Base-by-base conservation (phyloP, 1,140 invertebrate species). In the Drosophila elegans region DNA sequence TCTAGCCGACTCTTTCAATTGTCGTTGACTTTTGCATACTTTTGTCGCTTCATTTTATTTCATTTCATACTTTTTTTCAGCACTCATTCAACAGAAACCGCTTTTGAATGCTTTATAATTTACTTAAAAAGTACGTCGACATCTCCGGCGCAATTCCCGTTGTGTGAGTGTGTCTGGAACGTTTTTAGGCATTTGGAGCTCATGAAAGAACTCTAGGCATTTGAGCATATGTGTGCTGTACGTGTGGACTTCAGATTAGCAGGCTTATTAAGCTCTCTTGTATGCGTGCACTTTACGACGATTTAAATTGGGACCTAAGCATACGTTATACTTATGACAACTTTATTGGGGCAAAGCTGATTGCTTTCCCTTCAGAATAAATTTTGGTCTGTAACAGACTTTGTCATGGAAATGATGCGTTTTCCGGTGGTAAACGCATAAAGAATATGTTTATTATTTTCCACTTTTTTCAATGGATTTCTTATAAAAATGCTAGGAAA, bases 61-160 rank as follows among this genome's bases (percentile, higher is more conserved):
- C 32, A 61, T 44, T 48, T 44, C 13, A 53, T 25, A 60, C 29
- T 53, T 55, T 41, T 46, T 72, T 52, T 16, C 39, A 75, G 27
- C 60, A 63, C 49, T 42, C 62, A 64, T 44, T 64, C 60, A 38
- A 16, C 44, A 48, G 36, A 48, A 59, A 48, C 21, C n/a, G 11
- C 29, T 63, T 68, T 67, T 66, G 51, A 80, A 84, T 77, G 56
- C 64, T 80, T 84, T 69, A 84, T 80, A 84, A 84, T 84, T 84
- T 77, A 84, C 73, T 80, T 77, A 77, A 66, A 77, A 84, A 69
- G 68, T 66, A 66, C 73, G 71, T 48, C 74, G 53, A 52, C 73
- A 64, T 74, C 59, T 64, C 69, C 53, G 53, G 42, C 49, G 46
- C 61, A 68, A 75, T 79, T 63, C 53, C 56, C 53, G 75, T 83